Percentiles rank a stretch among this genome's conserved stretches.
phyloP scores from a whole-genome alignment of 2,888 invertebrate genomes.

The Apamea epomidion region DNA sequence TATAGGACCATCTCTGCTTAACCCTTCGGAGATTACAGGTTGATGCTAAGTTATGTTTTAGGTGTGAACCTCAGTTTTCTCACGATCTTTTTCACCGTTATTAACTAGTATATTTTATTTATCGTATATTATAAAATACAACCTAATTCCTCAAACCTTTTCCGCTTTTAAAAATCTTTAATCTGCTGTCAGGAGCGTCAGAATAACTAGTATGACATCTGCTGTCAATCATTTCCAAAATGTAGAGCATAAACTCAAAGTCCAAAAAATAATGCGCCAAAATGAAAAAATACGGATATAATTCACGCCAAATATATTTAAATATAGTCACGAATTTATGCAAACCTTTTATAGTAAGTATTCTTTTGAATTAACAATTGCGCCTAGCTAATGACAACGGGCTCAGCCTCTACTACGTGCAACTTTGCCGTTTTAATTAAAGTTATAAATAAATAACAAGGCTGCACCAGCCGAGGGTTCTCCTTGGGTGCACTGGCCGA shows the following conservation, averaged over 20 bases:
- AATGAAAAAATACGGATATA: background rate
- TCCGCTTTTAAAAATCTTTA: background rate
- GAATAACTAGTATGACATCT: background rate
- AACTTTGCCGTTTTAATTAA: background rate
- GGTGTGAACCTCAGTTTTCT: background rate
- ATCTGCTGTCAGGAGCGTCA: background rate
- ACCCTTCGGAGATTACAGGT: too few relatives aligned
- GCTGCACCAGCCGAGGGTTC: background rate
- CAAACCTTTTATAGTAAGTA: background rate
- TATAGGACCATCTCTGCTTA: too few relatives aligned
- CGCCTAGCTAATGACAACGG: background rate
- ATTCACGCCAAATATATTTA: background rate
- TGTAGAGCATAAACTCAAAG: background rate
- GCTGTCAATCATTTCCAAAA: slow-evolving; percentile 1
- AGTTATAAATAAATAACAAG: background rate
- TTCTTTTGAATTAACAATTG: background rate
- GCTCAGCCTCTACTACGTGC: background rate
- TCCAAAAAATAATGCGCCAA: background rate
- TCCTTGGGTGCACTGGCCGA: background rate
- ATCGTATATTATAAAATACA: background rate
- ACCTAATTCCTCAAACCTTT: background rate
- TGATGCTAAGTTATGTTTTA: too few relatives aligned
- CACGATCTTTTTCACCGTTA: background rate
- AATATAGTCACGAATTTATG: background rate
- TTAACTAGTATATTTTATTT: background rate